Conservation (phyloP, 2,888 invertebrate genomes). For the Stratiomys singularior region DNA sequence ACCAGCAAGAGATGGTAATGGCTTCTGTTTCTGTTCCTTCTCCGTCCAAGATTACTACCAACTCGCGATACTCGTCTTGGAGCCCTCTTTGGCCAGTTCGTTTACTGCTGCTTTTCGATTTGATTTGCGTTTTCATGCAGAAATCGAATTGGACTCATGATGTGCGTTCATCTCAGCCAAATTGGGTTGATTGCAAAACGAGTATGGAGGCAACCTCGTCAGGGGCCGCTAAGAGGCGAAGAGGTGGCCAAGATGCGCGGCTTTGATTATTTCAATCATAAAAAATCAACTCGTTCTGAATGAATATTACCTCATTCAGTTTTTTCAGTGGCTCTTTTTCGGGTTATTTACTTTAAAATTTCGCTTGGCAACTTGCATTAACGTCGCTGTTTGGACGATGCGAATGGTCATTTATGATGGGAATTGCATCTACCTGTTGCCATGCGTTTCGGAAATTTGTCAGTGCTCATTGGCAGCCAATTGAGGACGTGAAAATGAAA, state of each 20-base stretch:
- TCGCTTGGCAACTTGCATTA: too few species aligned
- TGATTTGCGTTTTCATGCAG: background rate
- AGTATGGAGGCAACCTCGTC: background rate
- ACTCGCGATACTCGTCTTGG: slow-evolving; percentile 11
- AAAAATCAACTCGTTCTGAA: background rate
- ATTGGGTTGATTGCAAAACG: background rate
- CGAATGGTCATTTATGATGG: too few species aligned
- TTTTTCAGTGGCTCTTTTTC: background rate
- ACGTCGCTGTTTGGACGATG: too few species aligned
- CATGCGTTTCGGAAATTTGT: too few species aligned
- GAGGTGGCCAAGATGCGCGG: background rate
- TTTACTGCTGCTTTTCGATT: background rate
- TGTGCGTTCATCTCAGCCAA: background rate
- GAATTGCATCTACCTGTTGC: too few species aligned
- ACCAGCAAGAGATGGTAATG: slow-evolving; percentile 6
- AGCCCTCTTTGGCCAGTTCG: background rate
- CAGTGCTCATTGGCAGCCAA: too few species aligned
- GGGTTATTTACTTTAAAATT: too few species aligned
- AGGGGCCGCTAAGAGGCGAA: background rate
- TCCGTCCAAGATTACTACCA: background rate
- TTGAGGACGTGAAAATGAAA: too few species aligned
- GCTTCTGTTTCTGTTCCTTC: slow-evolving; percentile 9
- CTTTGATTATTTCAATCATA: background rate
- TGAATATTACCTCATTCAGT: slow-evolving; percentile 8
- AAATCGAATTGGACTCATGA: background rate